Conservation (phyloP, 2,113 vertebrate genomes). For the Caracal caracal region DNA sequence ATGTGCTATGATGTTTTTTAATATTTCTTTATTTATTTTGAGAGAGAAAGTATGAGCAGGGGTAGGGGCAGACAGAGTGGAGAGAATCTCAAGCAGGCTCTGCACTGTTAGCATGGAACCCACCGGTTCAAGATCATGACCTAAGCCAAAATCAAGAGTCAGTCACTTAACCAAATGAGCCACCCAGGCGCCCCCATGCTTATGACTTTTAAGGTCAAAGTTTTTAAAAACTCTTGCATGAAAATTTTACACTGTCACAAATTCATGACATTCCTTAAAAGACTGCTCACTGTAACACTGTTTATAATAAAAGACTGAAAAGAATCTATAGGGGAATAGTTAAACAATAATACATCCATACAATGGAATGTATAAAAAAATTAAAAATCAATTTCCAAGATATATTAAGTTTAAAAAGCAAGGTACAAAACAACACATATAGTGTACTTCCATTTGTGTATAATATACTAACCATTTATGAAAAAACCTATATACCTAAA, state of each 20-base stretch:
- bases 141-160: no score
- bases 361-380: not conserved
- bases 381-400: conserved; percentile 4
- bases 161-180: no score
- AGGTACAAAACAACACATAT: not conserved
- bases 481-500: not conserved
- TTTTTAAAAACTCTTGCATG: not conserved
- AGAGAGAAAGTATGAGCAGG: no score
- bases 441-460: not conserved
- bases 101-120: no score
- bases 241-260: conserved; percentile 22
- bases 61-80: no score
- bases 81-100: no score
- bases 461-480: not conserved
- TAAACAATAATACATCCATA: conserved; percentile 7
- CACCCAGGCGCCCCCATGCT: not conserved
- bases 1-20: not conserved
- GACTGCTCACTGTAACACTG: not conserved
- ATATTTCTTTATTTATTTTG: no score
- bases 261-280: not conserved
- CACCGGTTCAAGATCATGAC: no score
- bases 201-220: conserved; percentile 23
- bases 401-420: conserved; percentile 36
- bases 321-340: not conserved
- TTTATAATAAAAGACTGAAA: conserved; percentile 39